Base-by-base conservation (phyloP, 2,797 vertebrate genomes). In the Sardinella longiceps region DNA sequence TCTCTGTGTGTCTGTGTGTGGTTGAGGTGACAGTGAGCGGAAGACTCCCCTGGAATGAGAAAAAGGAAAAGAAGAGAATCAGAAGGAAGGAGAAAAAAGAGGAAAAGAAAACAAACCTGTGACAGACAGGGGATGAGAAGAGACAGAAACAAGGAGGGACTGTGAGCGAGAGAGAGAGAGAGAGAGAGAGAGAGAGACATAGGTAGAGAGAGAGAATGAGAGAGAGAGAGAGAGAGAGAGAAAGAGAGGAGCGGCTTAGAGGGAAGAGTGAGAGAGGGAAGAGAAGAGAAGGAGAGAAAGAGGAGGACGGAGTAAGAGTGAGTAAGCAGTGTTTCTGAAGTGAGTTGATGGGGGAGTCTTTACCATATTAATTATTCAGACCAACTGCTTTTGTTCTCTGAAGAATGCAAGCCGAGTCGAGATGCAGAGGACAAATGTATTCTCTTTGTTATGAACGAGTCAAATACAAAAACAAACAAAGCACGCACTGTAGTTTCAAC, bases 91-190 rank as follows among this genome's bases (percentile, higher is more conserved):
- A 39, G 15, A 5, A 6, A 37, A n/a, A 77, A 39, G 37, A 77
- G 18, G 10, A 23, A 77, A 37, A 39, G 37, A 43, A 3, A 77
- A 77, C 33, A 70, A 63, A 84, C 74, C 81, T 83, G 50, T 77
- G 84, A 87, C 37, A 83, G 83, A 83, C 84, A 83, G 83, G 39
- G 18, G 33, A 30, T 20, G 33, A 77, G 70, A 6, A 39, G 12
- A 20, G 14, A 37, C 12, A 14, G 18, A 77, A 37, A 37, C 7
- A 77, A 33, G 2, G 33, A 43, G 9, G 10, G 83, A 87, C 43
- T 48, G 84, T 85, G 45, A 80, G 77, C 56, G 83, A 83, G 30
- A 6, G 4, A 39, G 5, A 18, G 37, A 39, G 30, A 23, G 6
- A 23, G 33, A 77, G 30, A 43, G 37, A 77, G 33, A 20, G 33